Percentiles rank a stretch among this genome's conserved stretches.
phyloP scores from a whole-genome alignment of 2,888 invertebrate species.

The Molorchus minor region DNA sequence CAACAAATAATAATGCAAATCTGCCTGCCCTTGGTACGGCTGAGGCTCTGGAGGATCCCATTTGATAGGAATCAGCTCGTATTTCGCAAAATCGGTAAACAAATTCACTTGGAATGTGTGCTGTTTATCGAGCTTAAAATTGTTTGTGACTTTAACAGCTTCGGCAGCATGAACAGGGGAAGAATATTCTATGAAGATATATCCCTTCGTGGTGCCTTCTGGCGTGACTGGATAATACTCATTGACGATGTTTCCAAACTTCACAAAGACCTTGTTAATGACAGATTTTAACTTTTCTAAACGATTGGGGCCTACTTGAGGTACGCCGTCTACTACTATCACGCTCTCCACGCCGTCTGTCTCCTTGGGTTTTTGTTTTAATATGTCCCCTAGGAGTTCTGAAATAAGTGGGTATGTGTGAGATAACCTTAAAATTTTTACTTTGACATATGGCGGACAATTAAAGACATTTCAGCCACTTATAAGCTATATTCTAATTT shows the following conservation, averaged over 20 bases:
- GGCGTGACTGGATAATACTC: constrained; percentile 88
- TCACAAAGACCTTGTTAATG: constrained; percentile 88
- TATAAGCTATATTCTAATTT: too few species aligned
- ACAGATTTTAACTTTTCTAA: constrained; percentile 93
- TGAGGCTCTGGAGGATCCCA: constrained; percentile 93
- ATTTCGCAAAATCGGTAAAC: constrained; percentile 96
- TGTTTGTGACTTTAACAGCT: constrained; percentile 88
- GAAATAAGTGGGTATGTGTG: constrained; percentile 53
- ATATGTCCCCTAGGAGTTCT: constrained; percentile 93
- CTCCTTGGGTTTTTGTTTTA: constrained; percentile 90
- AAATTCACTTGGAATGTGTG: constrained; percentile 88
- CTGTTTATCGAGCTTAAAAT: constrained; percentile 94
- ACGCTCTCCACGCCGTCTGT: constrained; percentile 96
- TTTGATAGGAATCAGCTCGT: constrained; percentile 87
- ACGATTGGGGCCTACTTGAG: constrained; percentile 91
- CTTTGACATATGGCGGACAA: constrained; percentile 34
- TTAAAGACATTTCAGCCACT: constrained; percentile 13
- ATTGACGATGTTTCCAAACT: constrained; percentile 87
- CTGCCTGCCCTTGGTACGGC: constrained; percentile 90
- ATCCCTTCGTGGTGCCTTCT: constrained; percentile 85
- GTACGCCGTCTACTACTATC: constrained; percentile 95
- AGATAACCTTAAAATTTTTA: constrained; percentile 32
- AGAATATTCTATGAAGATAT: constrained; percentile 91
- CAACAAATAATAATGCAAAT: constrained; percentile 90
- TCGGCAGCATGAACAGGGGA: constrained; percentile 85